Base-by-base conservation (phyloP, 1,140 invertebrate species). In the Zophobas atratus region DNA sequence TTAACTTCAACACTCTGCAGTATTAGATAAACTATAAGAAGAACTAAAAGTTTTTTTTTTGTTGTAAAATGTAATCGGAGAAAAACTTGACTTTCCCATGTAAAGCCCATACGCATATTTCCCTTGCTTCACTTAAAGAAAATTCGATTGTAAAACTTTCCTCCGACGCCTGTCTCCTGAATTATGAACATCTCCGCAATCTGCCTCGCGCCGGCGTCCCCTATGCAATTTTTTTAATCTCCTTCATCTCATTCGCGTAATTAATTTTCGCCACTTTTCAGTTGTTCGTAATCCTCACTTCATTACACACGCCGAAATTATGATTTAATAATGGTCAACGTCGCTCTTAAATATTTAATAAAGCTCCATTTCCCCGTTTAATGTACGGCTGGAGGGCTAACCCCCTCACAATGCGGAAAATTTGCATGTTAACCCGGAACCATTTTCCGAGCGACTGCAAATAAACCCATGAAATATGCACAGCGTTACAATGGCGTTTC, bases 271-370 rank as follows among this genome's bases (percentile, higher is more conserved):
- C 6, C n/a, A 43, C 43, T 57, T 33, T 57, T 60, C 43, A 3
- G 3, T 51, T 2, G 49, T n/a, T 2, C 6, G 2, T 2, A 51
- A 5, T 2, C 49, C n/a, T 2, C n/a, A 2, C 20, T 20, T 2
- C 3, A 51, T 67, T 67, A 5, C n/a, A 8, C 39, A 36, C 4
- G 38, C 60, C 39, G 8, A 38, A 67, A 67, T 67, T 46, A 67
- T 67, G 38, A 67, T 67, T 67, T 43, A 67, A 67, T 67, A 67
- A 43, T 67, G 60, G 60, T 67, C 60, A 67, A 67, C 60, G 39
- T 43, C 20, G 39, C 60, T 43, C 39, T 67, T 67, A 67, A 67
- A 67, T 67, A 67, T 67, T 67, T 67, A 67, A 67, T 43, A 67
- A 67, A 67, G 60, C 34, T 57, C 49, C n/a, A 51, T 51, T 51